These are phyloP conservation scores for Pangasius krempfi DNA, from an alignment of 2,797 vertebrate genomes.

Conservation along the genomic window DNA sequence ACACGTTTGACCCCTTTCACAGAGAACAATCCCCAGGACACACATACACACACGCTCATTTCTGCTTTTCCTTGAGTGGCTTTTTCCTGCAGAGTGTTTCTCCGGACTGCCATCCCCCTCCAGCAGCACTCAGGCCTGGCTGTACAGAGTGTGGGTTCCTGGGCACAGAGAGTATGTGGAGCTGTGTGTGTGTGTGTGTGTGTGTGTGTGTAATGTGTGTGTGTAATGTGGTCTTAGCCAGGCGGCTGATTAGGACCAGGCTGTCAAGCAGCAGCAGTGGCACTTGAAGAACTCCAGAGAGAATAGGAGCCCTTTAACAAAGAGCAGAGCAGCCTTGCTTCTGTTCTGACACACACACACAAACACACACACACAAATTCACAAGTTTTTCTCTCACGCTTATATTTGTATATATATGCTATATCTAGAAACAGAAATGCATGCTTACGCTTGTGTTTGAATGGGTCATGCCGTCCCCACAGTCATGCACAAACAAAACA, in stretches of 20 bases:
- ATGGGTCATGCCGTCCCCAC: background rate
- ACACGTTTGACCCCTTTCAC: constrained; percentile 56
- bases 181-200: constrained; percentile 6
- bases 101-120: constrained; percentile 34
- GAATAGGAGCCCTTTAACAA: constrained; percentile 64
- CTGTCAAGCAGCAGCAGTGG: constrained; percentile 55
- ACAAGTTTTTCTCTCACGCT: background rate
- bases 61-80: constrained; percentile 56
- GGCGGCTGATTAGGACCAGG: constrained; percentile 51
- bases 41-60: constrained; percentile 19
- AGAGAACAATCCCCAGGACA: constrained; percentile 60
- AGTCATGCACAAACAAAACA: background rate
- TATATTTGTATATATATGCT: constrained; percentile 1
- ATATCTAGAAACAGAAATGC: constrained; percentile 34
- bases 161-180: constrained; percentile 26
- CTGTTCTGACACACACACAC: constrained; percentile 40
- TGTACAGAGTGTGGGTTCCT: background rate
- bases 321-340: constrained; percentile 63
- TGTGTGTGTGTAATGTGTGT: constrained; percentile 3
- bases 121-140: constrained; percentile 39
- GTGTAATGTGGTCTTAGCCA: constrained; percentile 54
- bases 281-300: constrained; percentile 58
- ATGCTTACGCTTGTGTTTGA: background rate
- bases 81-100: constrained; percentile 53
- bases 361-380: background rate